phyloP scores from a whole-genome alignment of 2,797 vertebrate species.

The Oreonectes daqikongensis region DNA sequence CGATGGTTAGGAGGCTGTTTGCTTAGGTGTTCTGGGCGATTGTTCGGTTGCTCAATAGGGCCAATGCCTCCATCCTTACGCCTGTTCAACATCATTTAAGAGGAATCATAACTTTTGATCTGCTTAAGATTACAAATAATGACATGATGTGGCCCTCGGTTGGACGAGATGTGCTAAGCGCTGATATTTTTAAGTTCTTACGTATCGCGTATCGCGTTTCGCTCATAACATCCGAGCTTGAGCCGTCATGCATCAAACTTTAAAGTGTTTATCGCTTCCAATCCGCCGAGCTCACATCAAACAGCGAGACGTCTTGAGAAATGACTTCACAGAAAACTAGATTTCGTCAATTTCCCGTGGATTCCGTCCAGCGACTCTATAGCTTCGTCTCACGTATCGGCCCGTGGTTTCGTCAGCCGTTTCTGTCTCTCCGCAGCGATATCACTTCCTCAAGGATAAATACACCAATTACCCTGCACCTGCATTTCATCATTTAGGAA shows the following conservation, averaged over 20 bases:
- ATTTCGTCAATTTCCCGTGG: slow-evolving; percentile 33
- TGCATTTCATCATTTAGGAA: slow-evolving; percentile 73
- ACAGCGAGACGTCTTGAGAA: slow-evolving; percentile 16
- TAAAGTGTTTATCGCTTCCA: slow-evolving; percentile 1
- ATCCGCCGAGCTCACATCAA: slow-evolving; percentile 10
- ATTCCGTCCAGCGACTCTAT: slow-evolving; percentile 24
- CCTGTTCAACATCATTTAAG: no score
- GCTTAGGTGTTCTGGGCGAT: neutral
- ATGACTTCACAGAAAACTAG: slow-evolving; percentile 19
- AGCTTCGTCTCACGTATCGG: slow-evolving; percentile 32
- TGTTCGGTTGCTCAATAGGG: no score
- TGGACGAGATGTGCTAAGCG: neutral
- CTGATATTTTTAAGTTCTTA: neutral
- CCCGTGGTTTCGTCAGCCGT: slow-evolving; percentile 31
- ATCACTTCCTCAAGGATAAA: slow-evolving; percentile 69
- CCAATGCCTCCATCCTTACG: no score
- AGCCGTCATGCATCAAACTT: neutral
- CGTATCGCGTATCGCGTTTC: neutral
- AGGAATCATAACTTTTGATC: neutral
- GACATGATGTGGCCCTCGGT: neutral
- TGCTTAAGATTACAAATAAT: neutral
- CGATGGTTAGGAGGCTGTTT: neutral
- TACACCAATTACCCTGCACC: slow-evolving; percentile 72
- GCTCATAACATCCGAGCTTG: neutral
- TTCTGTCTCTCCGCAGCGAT: slow-evolving; percentile 52